phyloP scores from a whole-genome alignment of 2,113 vertebrate species.

The Enhydra lutris region DNA sequence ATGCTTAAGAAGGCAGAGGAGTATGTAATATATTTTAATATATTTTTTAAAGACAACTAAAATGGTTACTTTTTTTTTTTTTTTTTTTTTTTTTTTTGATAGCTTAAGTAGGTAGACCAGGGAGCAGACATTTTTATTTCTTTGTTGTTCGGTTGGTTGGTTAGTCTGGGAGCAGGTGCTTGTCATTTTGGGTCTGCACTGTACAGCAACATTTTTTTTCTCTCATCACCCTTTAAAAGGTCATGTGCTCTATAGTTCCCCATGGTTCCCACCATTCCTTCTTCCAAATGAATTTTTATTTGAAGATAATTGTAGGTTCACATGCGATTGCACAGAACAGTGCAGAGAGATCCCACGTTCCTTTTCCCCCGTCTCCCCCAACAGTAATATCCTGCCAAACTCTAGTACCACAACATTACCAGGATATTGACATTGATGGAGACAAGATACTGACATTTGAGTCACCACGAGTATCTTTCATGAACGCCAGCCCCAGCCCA shows the following conservation, averaged over 20 bases:
- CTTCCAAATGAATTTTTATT: neutral
- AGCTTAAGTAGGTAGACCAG: neutral
- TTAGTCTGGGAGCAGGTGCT: neutral
- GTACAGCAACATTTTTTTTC: neutral
- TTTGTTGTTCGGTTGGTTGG: neutral
- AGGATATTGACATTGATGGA: neutral
- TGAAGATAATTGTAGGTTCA: neutral
- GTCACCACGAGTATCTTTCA: neutral
- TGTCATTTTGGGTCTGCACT: neutral
- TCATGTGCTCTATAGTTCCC: neutral
- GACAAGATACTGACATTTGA: neutral
- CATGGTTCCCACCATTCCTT: neutral
- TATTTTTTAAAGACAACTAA: neutral
- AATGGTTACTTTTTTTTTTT: neutral
- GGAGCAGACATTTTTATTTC: neutral
- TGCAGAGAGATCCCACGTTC: neutral
- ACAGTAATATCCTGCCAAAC: neutral
- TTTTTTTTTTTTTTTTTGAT: neutral
- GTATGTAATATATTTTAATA: neutral
- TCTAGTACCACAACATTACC: neutral
- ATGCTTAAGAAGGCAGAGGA: neutral
- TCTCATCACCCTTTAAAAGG: neutral
- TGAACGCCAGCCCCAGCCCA: neutral
- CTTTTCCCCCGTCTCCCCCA: neutral
- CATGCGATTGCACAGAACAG: neutral